These are phyloP conservation scores for Phoxinus dragarum DNA, from an alignment of 2,797 vertebrate species.

Conservation along the genomic window DNA sequence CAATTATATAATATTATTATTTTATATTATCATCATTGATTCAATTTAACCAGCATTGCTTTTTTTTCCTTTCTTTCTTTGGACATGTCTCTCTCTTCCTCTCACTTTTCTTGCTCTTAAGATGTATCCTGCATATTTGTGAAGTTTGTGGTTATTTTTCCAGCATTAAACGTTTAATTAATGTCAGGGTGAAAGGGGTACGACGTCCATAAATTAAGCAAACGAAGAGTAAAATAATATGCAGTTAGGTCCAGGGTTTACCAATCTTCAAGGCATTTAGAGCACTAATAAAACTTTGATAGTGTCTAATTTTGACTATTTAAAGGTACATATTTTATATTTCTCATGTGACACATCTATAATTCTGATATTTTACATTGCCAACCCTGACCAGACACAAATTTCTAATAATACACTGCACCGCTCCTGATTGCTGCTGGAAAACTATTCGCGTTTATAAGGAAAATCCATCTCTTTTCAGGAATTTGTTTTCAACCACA, in stretches of 20 bases:
- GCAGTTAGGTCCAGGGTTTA: conserved; percentile 16
- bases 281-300: conserved; percentile 51
- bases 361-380: conserved; percentile 58
- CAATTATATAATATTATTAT: too few relatives aligned
- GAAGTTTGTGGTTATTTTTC: conserved; percentile 15
- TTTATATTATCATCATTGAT: too few relatives aligned
- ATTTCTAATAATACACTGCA: conserved; percentile 58
- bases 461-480: conserved; percentile 63
- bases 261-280: conserved; percentile 37
- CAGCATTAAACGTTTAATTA: conserved; percentile 27
- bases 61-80: neutral
- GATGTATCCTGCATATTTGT: neutral
- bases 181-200: conserved; percentile 12
- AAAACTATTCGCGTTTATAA: conserved; percentile 61
- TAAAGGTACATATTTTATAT: conserved; percentile 58
- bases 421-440: conserved; percentile 46
- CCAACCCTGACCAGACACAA: conserved; percentile 54
- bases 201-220: conserved; percentile 4
- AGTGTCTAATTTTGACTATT: conserved; percentile 58
- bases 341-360: conserved; percentile 58
- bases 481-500: conserved; percentile 66
- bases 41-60: neutral
- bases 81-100: neutral
- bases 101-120: neutral
- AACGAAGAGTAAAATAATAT: conserved; percentile 37